Evolutionary conservation across 1,140 invertebrate species (phyloP).

Genomic region (Brachionus paranguensis): DNA sequence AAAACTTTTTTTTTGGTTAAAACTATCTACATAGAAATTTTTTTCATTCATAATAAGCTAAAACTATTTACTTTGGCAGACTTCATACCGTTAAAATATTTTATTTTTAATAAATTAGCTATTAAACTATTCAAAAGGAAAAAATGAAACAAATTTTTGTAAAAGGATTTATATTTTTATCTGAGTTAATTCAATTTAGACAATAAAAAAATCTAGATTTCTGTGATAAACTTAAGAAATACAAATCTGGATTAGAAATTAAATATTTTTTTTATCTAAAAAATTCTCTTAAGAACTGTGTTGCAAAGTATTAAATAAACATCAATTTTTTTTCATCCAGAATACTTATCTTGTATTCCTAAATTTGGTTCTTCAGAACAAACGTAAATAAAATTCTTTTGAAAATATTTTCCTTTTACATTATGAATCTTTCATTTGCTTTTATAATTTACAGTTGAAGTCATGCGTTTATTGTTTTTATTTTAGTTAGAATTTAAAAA

Average conservation of each 20-base stretch:
- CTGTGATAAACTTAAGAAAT: neutral
- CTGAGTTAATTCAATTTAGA: neutral
- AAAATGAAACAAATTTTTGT: too few species aligned
- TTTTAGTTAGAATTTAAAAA: neutral
- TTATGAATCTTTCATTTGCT: neutral
- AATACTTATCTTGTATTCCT: neutral
- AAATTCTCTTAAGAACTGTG: neutral
- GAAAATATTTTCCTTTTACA: neutral
- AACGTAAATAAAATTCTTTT: neutral
- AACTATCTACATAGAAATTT: neutral
- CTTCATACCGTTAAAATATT: neutral
- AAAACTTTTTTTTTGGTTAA: neutral
- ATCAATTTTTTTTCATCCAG: neutral
- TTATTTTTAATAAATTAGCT: neutral
- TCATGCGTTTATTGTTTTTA: neutral
- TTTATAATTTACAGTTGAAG: neutral
- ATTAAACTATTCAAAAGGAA: neutral
- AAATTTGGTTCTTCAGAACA: neutral
- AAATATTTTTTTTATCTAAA: neutral
- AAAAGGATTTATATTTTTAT: neutral
- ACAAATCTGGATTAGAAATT: neutral
- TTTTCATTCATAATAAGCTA: neutral
- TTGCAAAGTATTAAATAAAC: neutral
- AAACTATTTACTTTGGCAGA: neutral
- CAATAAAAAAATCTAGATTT: neutral